phyloP scores from a whole-genome alignment of 2,113 vertebrate genomes.

The Charina bottae region DNA sequence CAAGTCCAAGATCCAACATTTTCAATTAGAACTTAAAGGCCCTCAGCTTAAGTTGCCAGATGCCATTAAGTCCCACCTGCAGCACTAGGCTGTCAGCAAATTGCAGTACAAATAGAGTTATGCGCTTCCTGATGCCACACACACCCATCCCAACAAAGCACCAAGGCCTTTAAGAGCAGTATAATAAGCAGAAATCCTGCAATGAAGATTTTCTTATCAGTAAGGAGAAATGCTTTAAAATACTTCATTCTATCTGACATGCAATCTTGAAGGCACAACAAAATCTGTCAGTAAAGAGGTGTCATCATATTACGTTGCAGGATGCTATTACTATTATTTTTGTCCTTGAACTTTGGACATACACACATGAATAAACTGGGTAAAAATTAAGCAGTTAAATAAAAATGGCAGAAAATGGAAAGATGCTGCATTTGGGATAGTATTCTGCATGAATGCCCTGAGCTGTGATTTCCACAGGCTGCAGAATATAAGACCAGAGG shows the following conservation, averaged over 20 bases:
- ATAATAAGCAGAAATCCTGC: neutral
- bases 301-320: neutral
- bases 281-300: neutral
- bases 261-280: neutral
- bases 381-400: neutral
- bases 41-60: neutral
- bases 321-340: neutral
- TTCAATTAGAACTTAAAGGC: neutral
- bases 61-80: neutral
- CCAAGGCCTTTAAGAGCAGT: neutral
- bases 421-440: neutral
- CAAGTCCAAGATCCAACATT: neutral
- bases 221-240: neutral
- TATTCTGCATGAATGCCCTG: neutral
- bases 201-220: too few relatives aligned
- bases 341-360: neutral
- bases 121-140: neutral
- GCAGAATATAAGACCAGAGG: neutral
- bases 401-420: neutral
- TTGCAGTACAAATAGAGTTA: neutral
- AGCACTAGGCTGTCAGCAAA: neutral
- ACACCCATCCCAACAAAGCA: neutral
- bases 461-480: neutral
- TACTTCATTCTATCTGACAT: neutral
- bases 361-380: neutral